Base-by-base conservation (phyloP, 2,888 invertebrate genomes). In the Apodemia hepburni region DNA sequence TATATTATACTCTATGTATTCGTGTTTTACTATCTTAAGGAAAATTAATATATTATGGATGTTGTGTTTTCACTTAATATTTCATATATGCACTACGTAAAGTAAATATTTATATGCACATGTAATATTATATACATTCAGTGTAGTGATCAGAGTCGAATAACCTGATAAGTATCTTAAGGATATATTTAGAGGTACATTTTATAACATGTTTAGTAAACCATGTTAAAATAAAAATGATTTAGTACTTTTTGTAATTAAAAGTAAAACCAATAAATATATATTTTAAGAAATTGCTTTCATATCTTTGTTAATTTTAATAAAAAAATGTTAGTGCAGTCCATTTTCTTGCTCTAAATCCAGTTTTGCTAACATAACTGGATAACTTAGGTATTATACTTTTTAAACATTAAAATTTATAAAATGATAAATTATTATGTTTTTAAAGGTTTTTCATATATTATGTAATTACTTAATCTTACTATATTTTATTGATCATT, bases 151-250 rank as follows among this genome's bases (percentile, higher is more conserved):
- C 85, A 79, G 86, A 89, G 87, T 88, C 88, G 62, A 75, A 70
- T 69, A 85, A 87, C 87, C 88, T 87, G 85, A 84, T 78, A 80
- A 79, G 67, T 42, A 42, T 45, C 57, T 61, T 45, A 27, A 29
- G 29, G 61, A 58, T 47, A 12, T 42, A 42, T 45, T 61, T 58
- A 61, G 58, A 45, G 18, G 15, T 51, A 61, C 33, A 61, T 61
- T 22, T 51, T 51, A 12, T 51, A 51, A 51, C 22, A 51, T 18
- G 27, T 51, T 51, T 9, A 51, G 51, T 17, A 51, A 51, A 51
- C 12, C 17, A 51, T 22, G 11, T 22, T 51, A 3, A 18, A 17
- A 22, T 22, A 22, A 22, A 51, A 22, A 51, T 22, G 17, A 18
- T 49, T 18, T 51, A 51, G 18, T 51, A 51, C 5, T 5, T 42